phyloP scores from a whole-genome alignment of 2,888 invertebrate genomes.

The Apotomis turbidana region DNA sequence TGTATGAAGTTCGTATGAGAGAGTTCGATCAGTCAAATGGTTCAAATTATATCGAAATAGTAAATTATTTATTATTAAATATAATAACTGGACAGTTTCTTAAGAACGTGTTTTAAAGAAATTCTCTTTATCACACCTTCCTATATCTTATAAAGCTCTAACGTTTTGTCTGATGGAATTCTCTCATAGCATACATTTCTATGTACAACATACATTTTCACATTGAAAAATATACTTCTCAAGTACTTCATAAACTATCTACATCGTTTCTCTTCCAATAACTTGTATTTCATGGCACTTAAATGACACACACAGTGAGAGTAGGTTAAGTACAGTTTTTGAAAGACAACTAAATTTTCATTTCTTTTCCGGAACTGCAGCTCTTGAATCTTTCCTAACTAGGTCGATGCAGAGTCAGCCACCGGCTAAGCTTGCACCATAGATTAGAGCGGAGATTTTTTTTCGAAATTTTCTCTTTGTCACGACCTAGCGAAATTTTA shows the following conservation, averaged over 20 bases:
- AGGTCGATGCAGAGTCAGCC: too few relatives aligned
- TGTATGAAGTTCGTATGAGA: not conserved
- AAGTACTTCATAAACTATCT: slow-evolving; percentile 1
- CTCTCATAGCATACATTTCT: not conserved
- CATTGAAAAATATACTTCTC: not conserved
- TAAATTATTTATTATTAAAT: too few relatives aligned
- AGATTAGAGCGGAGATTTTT: too few relatives aligned
- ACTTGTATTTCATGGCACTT: slow-evolving; percentile 9
- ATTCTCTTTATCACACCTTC: too few relatives aligned
- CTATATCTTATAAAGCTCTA: not conserved
- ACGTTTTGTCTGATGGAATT: not conserved
- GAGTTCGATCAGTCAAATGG: not conserved
- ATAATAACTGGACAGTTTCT: too few relatives aligned
- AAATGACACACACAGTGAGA: not conserved
- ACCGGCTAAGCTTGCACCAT: too few relatives aligned
- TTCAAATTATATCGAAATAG: not conserved
- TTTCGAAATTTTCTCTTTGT: too few relatives aligned
- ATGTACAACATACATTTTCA: not conserved
- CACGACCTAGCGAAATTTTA: too few relatives aligned
- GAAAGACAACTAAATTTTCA: not conserved
- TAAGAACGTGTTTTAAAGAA: too few relatives aligned
- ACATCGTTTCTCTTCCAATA: not conserved
- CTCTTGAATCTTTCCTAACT: too few relatives aligned
- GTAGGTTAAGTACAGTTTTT: not conserved
- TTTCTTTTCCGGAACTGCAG: too few relatives aligned